Percentiles rank a stretch among this genome's conserved stretches.
These are phyloP conservation scores for Agrilus cyanescens DNA, from an alignment of 2,888 invertebrate genomes.

Conservation along the genomic window DNA sequence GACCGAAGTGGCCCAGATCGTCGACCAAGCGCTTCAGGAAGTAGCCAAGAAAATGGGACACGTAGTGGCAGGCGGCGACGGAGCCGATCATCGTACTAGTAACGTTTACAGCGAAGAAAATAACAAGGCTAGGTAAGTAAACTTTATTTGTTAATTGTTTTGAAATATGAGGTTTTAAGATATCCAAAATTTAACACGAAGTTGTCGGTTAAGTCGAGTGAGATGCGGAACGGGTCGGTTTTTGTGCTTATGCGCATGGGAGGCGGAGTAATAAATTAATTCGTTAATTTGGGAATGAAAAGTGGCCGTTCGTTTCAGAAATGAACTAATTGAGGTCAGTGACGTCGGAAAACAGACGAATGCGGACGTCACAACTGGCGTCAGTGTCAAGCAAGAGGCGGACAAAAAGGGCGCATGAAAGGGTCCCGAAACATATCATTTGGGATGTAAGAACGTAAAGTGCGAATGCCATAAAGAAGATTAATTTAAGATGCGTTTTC, in stretches of 20 bases:
- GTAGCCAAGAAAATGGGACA: not conserved
- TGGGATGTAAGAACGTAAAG: slow-evolving; percentile 24
- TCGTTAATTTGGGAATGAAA: too few species aligned
- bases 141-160: too few species aligned
- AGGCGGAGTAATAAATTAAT: too few species aligned
- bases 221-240: too few species aligned
- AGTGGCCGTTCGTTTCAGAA: slow-evolving; percentile 2
- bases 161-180: too few species aligned
- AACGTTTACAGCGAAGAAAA: too few species aligned
- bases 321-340: slow-evolving; percentile 6
- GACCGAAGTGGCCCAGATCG: slow-evolving; percentile 5
- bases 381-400: slow-evolving; percentile 9
- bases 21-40: slow-evolving; percentile 1
- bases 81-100: too few species aligned
- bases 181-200: too few species aligned
- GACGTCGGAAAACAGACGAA: slow-evolving; percentile 8
- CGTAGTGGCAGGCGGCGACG: too few species aligned
- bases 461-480: slow-evolving; percentile 26
- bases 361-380: slow-evolving; percentile 9
- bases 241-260: too few species aligned
- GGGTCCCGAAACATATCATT: slow-evolving; percentile 28
- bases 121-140: too few species aligned
- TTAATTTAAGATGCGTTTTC: slow-evolving; percentile 16
- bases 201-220: too few species aligned
- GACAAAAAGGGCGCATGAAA: slow-evolving; percentile 14